Evolutionary conservation across 2,797 vertebrate genomes (phyloP).

Genomic region (Champsocephalus gunnari): DNA sequence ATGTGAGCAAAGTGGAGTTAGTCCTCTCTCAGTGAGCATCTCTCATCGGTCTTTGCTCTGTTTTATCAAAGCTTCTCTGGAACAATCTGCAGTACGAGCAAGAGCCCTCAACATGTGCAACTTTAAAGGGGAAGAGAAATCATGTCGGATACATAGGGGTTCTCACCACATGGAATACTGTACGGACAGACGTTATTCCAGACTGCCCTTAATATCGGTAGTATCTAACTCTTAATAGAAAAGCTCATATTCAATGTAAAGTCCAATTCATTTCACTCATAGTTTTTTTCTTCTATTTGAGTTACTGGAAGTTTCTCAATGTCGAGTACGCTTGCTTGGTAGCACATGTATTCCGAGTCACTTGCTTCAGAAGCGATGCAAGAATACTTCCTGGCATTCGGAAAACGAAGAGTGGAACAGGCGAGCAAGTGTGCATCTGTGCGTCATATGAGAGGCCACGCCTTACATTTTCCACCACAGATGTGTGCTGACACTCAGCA

Average conservation of each 20-base stretch:
- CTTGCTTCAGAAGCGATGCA: too few species aligned
- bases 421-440: too few species aligned
- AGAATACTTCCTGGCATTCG: too few species aligned
- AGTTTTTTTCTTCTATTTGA: neutral
- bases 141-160: neutral
- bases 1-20: conserved; percentile 27
- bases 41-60: conserved; percentile 7
- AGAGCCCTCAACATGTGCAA: conserved; percentile 9
- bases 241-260: neutral
- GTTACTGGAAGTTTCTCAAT: too few species aligned
- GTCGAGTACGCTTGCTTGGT: too few species aligned
- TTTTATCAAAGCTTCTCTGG: conserved; percentile 34
- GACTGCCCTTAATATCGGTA: neutral
- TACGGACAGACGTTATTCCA: neutral
- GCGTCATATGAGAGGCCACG: too few species aligned
- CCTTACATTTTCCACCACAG: too few species aligned
- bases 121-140: conserved; percentile 10
- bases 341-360: too few species aligned
- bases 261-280: neutral
- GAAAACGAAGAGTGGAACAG: too few species aligned
- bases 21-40: conserved; percentile 21
- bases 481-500: too few species aligned
- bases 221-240: neutral
- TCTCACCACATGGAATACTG: neutral
- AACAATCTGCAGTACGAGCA: neutral